A percentile compares a stretch with the other conserved stretches of the same genome.
Conservation (phyloP, 2,113 vertebrate species). For the Petrocephalus microphthalmus region DNA sequence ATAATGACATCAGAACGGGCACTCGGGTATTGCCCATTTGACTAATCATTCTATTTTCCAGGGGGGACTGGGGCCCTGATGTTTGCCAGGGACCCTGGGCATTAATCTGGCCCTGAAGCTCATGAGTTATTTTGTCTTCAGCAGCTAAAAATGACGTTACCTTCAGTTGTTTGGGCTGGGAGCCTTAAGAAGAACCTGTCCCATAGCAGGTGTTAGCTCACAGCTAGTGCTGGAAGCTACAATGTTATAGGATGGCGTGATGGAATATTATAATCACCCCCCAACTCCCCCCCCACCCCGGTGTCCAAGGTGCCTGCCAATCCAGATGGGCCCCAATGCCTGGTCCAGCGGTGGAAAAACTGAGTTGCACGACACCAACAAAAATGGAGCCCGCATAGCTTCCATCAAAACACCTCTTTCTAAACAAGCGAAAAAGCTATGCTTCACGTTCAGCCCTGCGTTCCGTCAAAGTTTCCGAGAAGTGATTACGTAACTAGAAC, state of each 20-base stretch:
- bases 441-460: background rate
- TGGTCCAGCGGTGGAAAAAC: constrained; percentile 26
- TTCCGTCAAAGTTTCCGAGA: background rate
- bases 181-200: background rate
- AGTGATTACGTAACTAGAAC: background rate
- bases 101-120: background rate
- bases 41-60: background rate
- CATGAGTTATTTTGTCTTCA: background rate
- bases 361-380: background rate
- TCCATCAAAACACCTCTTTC: background rate
- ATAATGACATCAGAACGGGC: background rate
- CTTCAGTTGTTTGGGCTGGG: background rate
- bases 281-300: background rate
- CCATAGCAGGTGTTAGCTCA: background rate
- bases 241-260: background rate
- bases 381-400: background rate
- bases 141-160: background rate
- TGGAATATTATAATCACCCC: background rate
- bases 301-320: background rate
- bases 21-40: background rate
- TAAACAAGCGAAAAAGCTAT: background rate
- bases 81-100: background rate
- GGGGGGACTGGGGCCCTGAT: background rate
- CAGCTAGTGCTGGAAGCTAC: background rate
- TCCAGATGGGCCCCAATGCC: background rate